Evolutionary conservation across 2,888 invertebrate species (phyloP), one percentile per base, ranked within the genome.

Genomic region (Aleiodes leptofemur): DNA sequence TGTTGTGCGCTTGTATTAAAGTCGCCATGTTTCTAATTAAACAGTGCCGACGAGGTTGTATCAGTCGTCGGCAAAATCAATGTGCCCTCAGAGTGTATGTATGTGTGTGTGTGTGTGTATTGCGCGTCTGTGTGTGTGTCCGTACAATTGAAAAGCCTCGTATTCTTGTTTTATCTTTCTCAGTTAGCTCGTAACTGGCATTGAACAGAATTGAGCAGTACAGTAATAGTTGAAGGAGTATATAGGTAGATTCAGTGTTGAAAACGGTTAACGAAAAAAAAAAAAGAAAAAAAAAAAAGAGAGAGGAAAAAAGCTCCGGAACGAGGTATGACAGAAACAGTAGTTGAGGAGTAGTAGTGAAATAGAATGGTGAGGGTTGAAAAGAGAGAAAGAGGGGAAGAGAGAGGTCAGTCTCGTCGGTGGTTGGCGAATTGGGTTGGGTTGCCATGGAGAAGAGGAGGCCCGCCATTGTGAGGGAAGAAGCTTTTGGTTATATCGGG

Each of bases 1-100:
- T 87, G 87, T 87, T 87, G 87, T 86, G 87, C 86, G 87, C 87
- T 87, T 88, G 87, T 88, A 88, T 87, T 86, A 85, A 87, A 88
- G 88, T 86, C 87, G 87, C 87, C 87, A 87, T 88, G 86, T 88
- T 64, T 88, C 86, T 86, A 86, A 88, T 88, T 87, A 87, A 88
- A 88, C 84, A 86, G 83, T 23, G 86, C 87, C 86, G 87, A 85
- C 87, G 87, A 86, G 84, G 87, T 88, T 88, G 87, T 87, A 88
- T 87, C 87, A 86, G 84, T 87, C 86, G 87, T 86, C 86, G 86
- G 87, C 86, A 86, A 88, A 88, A 87, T 88, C 86, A 86, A 88
- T 86, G 84, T 83, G 80, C 74, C 53, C 74, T 73, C 64, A 64
- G 43, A 64, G 64, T 64, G 64, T 64, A 38, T 23, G 23, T 23